Evolutionary conservation across 1,140 invertebrate genomes (phyloP).

Genomic region (Drosophila littoralis): DNA sequence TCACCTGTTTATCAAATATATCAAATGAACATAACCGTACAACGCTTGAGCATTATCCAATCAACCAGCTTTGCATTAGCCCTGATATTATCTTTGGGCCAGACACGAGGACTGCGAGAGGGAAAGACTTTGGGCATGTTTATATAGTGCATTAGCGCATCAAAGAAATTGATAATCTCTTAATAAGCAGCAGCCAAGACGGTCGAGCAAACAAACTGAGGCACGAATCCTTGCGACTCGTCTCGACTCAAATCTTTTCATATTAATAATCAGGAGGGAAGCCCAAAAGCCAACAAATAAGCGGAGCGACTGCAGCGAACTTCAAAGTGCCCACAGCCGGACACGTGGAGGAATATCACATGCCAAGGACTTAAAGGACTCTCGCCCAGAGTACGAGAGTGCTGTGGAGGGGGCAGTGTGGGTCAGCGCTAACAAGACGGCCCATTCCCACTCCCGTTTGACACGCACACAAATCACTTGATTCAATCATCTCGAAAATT

Average conservation of each 20-base stretch:
- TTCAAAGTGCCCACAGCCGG: conserved; percentile 56
- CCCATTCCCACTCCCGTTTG: conserved; percentile 39
- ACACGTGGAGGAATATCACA: conserved; percentile 19
- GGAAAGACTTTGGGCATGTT: conserved; percentile 19
- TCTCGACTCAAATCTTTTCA: conserved; percentile 19
- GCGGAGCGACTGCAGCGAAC: conserved; percentile 12
- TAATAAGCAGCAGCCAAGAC: conserved; percentile 63
- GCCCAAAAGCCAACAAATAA: conserved; percentile 66
- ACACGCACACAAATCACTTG: conserved; percentile 82
- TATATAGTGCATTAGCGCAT: conserved; percentile 55
- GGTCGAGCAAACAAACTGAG: conserved; percentile 50
- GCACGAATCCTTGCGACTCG: conserved; percentile 5
- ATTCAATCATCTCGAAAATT: conserved; percentile 84
- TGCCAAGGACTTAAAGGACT: not conserved
- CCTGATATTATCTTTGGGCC: conserved; percentile 15
- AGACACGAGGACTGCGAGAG: not conserved
- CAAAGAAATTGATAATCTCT: conserved; percentile 81
- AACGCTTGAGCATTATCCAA: not conserved
- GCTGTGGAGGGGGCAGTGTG: not conserved
- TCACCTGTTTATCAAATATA: not conserved
- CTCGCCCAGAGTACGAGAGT: not conserved
- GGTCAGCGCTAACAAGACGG: conserved; percentile 2
- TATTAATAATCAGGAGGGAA: conserved; percentile 51
- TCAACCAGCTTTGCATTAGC: not conserved
- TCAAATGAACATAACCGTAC: not conserved